A percentile compares a stretch with the other conserved stretches of the same genome.
Conservation (phyloP, 2,888 invertebrate species). For the Amphiduros pacificus region DNA sequence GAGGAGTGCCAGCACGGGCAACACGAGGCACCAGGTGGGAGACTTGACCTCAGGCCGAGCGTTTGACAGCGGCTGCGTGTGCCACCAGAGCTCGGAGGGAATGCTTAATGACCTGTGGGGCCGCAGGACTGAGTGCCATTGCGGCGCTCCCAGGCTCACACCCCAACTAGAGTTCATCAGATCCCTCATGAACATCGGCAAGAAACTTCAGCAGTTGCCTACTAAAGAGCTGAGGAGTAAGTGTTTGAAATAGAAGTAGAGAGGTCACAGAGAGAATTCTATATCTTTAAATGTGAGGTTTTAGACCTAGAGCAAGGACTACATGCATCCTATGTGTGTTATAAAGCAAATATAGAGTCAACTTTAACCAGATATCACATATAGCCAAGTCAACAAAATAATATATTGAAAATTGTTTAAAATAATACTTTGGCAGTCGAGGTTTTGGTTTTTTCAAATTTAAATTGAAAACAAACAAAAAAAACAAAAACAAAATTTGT, state of each 20-base stretch:
- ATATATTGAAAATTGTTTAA: too few relatives aligned
- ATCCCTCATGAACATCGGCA: conserved; percentile 84
- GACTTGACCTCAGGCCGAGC: conserved; percentile 92
- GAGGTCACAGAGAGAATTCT: not conserved
- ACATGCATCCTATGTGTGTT: too few relatives aligned
- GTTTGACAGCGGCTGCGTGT: conserved; percentile 92
- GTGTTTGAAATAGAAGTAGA: conserved; percentile 10
- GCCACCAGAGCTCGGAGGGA: conserved; percentile 73
- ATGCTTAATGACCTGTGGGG: conserved; percentile 78
- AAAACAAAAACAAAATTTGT: not conserved
- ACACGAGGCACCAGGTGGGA: conserved; percentile 23
- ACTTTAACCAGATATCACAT: too few relatives aligned
- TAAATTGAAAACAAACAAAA: not conserved
- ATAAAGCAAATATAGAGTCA: too few relatives aligned
- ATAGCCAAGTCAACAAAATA: too few relatives aligned
- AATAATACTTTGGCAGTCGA: too few relatives aligned
- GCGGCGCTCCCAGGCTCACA: conserved; percentile 75
- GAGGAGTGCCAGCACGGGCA: conserved; percentile 39
- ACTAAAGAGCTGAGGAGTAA: conserved; percentile 85
- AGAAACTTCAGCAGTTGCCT: conserved; percentile 77
- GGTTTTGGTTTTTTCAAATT: too few relatives aligned
- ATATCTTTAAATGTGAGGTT: too few relatives aligned
- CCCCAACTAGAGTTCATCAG: conserved; percentile 84
- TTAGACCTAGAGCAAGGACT: too few relatives aligned
- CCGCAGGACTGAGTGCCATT: conserved; percentile 73